phyloP scores from a whole-genome alignment of 2,797 vertebrate genomes.

The Onychomys arenicola region DNA sequence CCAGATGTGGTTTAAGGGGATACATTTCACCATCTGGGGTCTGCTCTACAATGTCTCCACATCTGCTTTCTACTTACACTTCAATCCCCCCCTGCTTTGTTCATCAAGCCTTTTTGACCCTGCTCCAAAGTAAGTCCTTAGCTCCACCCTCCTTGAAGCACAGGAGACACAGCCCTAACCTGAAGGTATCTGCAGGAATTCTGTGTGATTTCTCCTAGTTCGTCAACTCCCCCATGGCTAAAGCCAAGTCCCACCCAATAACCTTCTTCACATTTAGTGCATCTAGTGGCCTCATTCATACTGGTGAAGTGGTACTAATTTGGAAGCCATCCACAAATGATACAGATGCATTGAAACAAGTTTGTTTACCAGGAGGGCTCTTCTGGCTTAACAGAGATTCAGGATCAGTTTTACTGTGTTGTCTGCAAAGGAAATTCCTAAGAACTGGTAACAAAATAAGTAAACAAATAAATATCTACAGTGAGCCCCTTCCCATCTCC shows the following conservation, averaged over 20 bases:
- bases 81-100: neutral
- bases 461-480: neutral
- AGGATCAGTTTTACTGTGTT: neutral
- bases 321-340: neutral
- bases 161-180: neutral
- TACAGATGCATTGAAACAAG: neutral
- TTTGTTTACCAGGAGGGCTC: neutral
- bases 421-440: neutral
- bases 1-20: neutral
- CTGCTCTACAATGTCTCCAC: neutral
- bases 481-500: neutral
- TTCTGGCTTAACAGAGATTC: neutral
- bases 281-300: neutral
- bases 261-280: constrained; percentile 18
- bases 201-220: neutral
- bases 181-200: neutral
- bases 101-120: constrained; percentile 28
- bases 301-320: constrained; percentile 31
- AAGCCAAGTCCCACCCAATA: neutral
- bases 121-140: neutral
- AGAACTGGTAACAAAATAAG: constrained; percentile 28
- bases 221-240: neutral
- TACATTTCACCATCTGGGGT: neutral
- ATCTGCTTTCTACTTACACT: constrained; percentile 31
- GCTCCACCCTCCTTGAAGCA: neutral